Percentiles rank a stretch among this genome's conserved stretches.
Evolutionary conservation across 1,140 invertebrate genomes (phyloP).

Genomic region (Penaeus indicus): DNA sequence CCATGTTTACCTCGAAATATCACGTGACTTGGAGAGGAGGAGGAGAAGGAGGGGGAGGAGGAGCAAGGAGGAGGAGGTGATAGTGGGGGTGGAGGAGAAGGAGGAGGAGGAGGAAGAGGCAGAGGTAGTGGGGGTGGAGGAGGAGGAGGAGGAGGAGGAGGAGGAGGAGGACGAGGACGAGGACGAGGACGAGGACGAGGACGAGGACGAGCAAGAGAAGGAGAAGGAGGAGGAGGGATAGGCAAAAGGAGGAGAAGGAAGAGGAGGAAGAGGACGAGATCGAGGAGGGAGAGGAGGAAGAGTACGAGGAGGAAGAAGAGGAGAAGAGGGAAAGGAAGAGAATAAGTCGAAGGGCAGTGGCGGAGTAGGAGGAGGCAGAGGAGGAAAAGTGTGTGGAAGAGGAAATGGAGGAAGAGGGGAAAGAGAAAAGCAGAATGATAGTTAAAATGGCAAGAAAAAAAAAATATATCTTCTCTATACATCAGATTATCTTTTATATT

Average conservation of each 20-base stretch:
- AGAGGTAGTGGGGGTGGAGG: no score
- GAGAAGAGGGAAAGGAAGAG: neutral
- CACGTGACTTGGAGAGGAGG: neutral
- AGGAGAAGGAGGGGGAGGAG: neutral
- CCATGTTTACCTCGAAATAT: slow-evolving; percentile 28
- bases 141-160: no score
- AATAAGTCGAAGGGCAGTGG: neutral
- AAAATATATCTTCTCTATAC: no score
- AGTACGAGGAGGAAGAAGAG: no score
- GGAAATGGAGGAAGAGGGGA: neutral
- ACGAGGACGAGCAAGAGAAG: no score
- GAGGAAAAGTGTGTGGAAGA: neutral
- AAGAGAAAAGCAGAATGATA: neutral
- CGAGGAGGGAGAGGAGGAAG: no score
- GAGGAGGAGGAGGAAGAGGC: no score
- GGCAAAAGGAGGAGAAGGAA: neutral
- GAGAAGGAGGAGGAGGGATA: neutral
- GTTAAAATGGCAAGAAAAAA: neutral
- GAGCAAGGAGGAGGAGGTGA: neutral
- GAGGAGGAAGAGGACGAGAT: neutral
- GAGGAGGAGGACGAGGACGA: neutral
- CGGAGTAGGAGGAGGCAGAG: neutral
- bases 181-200: no score
- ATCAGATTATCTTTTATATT: no score
- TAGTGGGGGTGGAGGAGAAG: no score